Percentiles rank a stretch among this genome's conserved stretches.
These are phyloP conservation scores for Zootoca vivipara DNA, from an alignment of 2,113 vertebrate genomes.

Conservation along the genomic window DNA sequence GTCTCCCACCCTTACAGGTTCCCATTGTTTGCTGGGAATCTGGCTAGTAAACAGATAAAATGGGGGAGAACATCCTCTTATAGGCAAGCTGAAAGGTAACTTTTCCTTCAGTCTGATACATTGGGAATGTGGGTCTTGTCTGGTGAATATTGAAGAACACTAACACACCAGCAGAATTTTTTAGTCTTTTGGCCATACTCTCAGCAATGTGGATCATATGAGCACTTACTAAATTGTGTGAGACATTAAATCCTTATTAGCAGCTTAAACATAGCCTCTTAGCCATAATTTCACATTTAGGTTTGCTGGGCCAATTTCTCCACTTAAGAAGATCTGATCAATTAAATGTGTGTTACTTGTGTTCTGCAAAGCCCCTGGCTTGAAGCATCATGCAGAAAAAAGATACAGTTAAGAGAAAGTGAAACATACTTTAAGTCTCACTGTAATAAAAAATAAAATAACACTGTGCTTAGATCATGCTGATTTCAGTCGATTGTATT, in stretches of 20 bases:
- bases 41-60: background rate
- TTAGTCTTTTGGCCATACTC: background rate
- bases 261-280: constrained; percentile 18
- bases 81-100: background rate
- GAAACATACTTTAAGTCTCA: background rate
- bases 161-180: background rate
- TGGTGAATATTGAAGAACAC: background rate
- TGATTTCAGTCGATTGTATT: background rate
- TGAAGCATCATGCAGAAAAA: background rate
- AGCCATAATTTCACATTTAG: background rate
- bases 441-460: background rate
- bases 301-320: background rate
- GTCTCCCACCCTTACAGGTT: background rate
- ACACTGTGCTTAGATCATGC: background rate
- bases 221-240: background rate
- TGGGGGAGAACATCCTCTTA: background rate
- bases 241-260: constrained; percentile 15
- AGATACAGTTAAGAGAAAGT: background rate
- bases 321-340: background rate
- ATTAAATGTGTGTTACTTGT: background rate
- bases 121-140: background rate
- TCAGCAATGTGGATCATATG: background rate
- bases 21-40: background rate
- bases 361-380: background rate
- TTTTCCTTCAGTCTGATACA: background rate